phyloP scores from a whole-genome alignment of 1,140 invertebrate species.

The Bombus polaris region DNA sequence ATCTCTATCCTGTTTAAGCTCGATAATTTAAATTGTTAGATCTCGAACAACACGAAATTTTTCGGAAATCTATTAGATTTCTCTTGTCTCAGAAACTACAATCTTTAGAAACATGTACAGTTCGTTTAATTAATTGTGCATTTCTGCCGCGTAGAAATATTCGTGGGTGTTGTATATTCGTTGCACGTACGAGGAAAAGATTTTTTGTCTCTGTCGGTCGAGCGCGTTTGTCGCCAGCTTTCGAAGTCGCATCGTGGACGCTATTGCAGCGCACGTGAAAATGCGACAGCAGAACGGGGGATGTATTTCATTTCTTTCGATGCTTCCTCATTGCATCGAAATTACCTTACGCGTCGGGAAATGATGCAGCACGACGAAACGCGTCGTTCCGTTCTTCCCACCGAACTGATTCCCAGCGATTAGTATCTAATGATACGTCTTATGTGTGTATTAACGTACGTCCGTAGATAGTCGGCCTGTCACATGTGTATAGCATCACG shows the following conservation, averaged over 20 bases:
- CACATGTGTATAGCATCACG: background rate
- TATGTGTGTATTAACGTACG: background rate
- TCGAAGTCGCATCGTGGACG: background rate
- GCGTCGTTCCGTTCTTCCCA: background rate
- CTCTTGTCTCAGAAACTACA: background rate
- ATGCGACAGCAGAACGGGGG: background rate
- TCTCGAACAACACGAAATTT: background rate
- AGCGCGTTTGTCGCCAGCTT: slow-evolving; percentile 1
- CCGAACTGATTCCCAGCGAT: slow-evolving; percentile 24
- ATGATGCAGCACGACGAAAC: slow-evolving; percentile 35
- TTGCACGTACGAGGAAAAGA: slow-evolving; percentile 44
- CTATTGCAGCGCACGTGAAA: slow-evolving; percentile 2
- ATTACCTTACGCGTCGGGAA: slow-evolving; percentile 10
- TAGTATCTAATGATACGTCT: slow-evolving; percentile 34
- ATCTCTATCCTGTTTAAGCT: slow-evolving; percentile 22
- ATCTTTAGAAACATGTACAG: background rate
- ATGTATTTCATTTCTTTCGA: background rate
- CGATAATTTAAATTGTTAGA: background rate
- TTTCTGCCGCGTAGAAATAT: slow-evolving; percentile 11
- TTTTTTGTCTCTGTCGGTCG: background rate
- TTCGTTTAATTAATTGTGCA: slow-evolving; percentile 8
- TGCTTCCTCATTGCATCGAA: slow-evolving; percentile 34
- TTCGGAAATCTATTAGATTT: background rate
- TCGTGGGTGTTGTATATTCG: slow-evolving; percentile 1
- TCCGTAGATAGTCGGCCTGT: background rate